Conservation (phyloP, 2,888 invertebrate species). For the Hydraecia micacea region DNA sequence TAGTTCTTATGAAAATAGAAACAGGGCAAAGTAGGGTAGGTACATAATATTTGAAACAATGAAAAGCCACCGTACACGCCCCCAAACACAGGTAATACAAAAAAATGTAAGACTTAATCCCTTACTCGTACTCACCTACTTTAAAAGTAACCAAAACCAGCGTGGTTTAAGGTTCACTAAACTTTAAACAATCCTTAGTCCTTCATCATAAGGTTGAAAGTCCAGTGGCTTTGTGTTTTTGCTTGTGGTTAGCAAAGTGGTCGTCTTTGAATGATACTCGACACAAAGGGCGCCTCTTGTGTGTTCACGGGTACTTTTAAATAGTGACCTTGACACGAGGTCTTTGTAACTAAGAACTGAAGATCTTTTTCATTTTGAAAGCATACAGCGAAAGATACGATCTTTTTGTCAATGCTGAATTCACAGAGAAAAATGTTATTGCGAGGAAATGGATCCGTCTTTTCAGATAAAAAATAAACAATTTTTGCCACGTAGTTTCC, state of each 20-base stretch:
- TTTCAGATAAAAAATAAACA: conserved; percentile 16
- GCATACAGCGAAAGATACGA: conserved; percentile 50
- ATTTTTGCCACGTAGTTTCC: not conserved
- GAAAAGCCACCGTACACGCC: not conserved
- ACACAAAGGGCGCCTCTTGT: conserved; percentile 64
- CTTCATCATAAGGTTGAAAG: conserved; percentile 32
- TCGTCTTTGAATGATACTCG: conserved; percentile 63
- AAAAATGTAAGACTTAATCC: conserved; percentile 59
- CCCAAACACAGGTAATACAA: conserved; percentile 42
- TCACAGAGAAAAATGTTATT: conserved; percentile 20
- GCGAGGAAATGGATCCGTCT: conserved; percentile 4
- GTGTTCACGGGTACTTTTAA: conserved; percentile 65
- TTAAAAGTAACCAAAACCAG: conserved; percentile 60
- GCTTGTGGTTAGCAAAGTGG: conserved; percentile 57
- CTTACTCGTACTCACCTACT: conserved; percentile 61
- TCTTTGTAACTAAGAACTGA: conserved; percentile 62
- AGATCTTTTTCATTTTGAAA: conserved; percentile 63
- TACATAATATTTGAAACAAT: not conserved
- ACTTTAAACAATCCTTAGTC: conserved; percentile 8
- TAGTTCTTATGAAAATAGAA: not conserved
- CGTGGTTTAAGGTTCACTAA: conserved; percentile 15
- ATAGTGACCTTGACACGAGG: conserved; percentile 65
- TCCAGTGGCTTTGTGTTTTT: conserved; percentile 25
- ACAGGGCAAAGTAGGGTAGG: not conserved
- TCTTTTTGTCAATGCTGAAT: conserved; percentile 52